Evolutionary conservation across 1,140 invertebrate species (phyloP).

Genomic region (Harlomillsia oculata): DNA sequence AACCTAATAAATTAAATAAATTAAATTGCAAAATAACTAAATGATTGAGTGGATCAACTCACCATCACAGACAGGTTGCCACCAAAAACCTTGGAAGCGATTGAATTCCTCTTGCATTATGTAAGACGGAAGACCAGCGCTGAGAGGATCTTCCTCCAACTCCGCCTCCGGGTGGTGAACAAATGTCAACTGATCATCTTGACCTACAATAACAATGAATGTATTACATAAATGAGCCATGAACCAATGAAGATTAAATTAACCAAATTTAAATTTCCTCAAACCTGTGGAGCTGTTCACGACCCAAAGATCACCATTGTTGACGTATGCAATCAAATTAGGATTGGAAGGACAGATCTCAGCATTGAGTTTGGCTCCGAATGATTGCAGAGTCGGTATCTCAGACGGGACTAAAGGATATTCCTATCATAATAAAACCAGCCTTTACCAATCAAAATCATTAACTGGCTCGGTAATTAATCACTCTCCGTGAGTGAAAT

Average conservation of each 20-base stretch:
- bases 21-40: too few relatives aligned
- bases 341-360: slow-evolving; percentile 83
- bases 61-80: slow-evolving; percentile 71
- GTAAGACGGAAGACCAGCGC: slow-evolving; percentile 88
- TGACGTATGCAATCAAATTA: slow-evolving; percentile 79
- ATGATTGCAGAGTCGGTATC: slow-evolving; percentile 52
- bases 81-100: slow-evolving; percentile 93
- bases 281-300: slow-evolving; percentile 61
- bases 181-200: slow-evolving; percentile 62
- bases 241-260: neutral
- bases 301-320: slow-evolving; percentile 81
- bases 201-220: slow-evolving; percentile 40
- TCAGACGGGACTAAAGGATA: slow-evolving; percentile 60
- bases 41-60: slow-evolving; percentile 17
- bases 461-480: neutral
- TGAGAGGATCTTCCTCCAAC: slow-evolving; percentile 70
- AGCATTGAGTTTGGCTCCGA: slow-evolving; percentile 67
- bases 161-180: slow-evolving; percentile 63
- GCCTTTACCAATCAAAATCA: neutral
- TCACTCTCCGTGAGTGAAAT: neutral
- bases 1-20: neutral
- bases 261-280: neutral
- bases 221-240: slow-evolving; percentile 1
- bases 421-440: slow-evolving; percentile 41
- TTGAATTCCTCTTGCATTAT: slow-evolving; percentile 98